phyloP scores from a whole-genome alignment of 2,888 invertebrate genomes.

The Patella depressa region DNA sequence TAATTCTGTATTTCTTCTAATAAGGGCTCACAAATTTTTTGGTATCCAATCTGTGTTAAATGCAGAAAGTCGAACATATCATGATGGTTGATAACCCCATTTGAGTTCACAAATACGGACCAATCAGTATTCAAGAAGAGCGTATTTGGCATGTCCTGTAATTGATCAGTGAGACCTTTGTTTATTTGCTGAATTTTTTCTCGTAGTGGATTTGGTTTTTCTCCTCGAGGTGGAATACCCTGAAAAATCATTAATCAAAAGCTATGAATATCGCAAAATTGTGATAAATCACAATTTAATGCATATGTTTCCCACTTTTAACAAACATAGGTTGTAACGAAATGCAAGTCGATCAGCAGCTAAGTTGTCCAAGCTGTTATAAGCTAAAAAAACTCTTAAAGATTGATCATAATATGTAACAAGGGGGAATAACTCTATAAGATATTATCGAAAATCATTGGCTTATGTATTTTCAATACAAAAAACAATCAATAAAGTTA shows the following conservation, averaged over 20 bases:
- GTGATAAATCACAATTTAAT: no score
- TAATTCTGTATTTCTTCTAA: slow-evolving; percentile 66
- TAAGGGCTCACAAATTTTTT: slow-evolving; percentile 75
- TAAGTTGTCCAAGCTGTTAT: no score
- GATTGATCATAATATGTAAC: no score
- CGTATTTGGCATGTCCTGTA: slow-evolving; percentile 76
- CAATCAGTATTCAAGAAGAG: slow-evolving; percentile 86
- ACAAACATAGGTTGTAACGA: no score
- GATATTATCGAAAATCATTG: no score
- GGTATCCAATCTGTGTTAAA: slow-evolving; percentile 86
- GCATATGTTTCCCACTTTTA: no score
- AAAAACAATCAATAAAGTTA: no score
- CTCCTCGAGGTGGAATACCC: slow-evolving; percentile 90
- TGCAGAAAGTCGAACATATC: slow-evolving; percentile 94
- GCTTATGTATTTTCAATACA: no score
- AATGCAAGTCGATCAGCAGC: no score
- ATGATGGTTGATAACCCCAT: slow-evolving; percentile 84
- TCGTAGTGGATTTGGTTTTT: slow-evolving; percentile 85
- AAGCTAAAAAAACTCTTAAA: no score
- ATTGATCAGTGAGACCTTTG: slow-evolving; percentile 78
- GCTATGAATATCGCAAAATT: no score
- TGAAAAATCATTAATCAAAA: slow-evolving; percentile 67
- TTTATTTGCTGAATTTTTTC: slow-evolving; percentile 85
- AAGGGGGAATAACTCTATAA: no score
- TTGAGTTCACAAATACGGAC: slow-evolving; percentile 72